Evolutionary conservation across 1,140 invertebrate genomes (phyloP), one percentile per base, ranked within the genome.

Genomic region (Anagrus nilaparvatae): DNA sequence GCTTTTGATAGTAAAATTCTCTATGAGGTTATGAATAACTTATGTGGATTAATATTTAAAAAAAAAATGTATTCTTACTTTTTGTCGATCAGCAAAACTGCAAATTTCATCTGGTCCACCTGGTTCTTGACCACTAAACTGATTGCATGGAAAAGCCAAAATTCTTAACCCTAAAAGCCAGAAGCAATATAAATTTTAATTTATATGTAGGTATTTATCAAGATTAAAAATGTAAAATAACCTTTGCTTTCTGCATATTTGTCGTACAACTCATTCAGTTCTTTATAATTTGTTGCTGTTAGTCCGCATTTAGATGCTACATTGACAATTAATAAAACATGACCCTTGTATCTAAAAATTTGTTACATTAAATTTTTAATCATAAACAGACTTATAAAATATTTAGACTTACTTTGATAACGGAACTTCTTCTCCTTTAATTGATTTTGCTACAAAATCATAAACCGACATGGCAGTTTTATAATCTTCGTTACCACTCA

Each of bases 121-220:
- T 2, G 88, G 86, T 69, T 92, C 87, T 65, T 87, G 89, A 3
- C 74, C 72, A 19, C 75, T 80, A 64, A 96, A 96, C 58, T 96
- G 91, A 67, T 97, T 95, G 66, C 92, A 95, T 1, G 93, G 93
- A 63, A 97, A 96, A n/a, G 83, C 92, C 17, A 92, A 65, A 55
- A 93, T 89, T 52, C 76, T 74, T 47, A 90, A 66, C 41, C 80
- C 64, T 69, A 24, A 7, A 43, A 38, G 39, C 32, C 24, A 29
- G 30, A 12, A 19, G 23, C 30, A 53, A 43, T 36, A 5, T 35
- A 43, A 27, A 28, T 10, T 35, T 41, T 17, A 41, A 36, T n/a
- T 17, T 12, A 34, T 21, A 38, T 25, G 31, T 8, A 32, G 4
- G 17, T 17, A 25, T 24, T 37, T 1, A 6, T 21, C 34, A 20